Base-by-base conservation (phyloP, 2,888 invertebrate genomes). In the Campaea margaritaria region DNA sequence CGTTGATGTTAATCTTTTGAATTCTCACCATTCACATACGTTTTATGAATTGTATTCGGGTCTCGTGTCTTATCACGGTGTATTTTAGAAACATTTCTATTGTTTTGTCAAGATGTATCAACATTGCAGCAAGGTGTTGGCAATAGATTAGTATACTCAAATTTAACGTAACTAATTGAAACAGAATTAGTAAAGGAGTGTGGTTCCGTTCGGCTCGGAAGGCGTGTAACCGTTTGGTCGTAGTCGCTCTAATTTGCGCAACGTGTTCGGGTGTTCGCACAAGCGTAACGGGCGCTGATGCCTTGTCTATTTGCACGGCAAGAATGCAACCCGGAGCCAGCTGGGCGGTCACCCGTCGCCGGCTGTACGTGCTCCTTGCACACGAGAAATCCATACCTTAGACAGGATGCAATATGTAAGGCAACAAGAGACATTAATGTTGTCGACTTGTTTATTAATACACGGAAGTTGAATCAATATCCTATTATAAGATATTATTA, bases 341-440 rank as follows among this genome's bases (percentile, higher is more conserved):
- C 12, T 43, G 39, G 46, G 36, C 21, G 13, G 53, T 56, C 28
- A 5, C 14, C 34, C 11, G 10, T 43, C 27, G 12, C n/a, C 36
- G 27, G 42, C 10, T 11, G 41, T 31, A 42, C n/a, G 27, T 42
- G 42, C 50, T 31, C 39, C 28, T 51, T 58, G 51, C 51, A 46
- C 36, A 53, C 31, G 14, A 39, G 49, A 50, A 49, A 53, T 48
- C 49, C 43, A 58, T 47, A 58, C 52, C 14, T 52, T 12, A 11
- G 38, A 52, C 70, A 76, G 75, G 77, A 79, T 73, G 68, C 61
- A 64, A 72, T n/a, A n/a, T 72, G 56, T 71, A 74, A 75, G 57
- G 76, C 68, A 78, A 76, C 64, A 52, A 53, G 34, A 64, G 41
- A 57, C n/a, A 72, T 75, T 71, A 72, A 72, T 68, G 59, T 70